A percentile compares a stretch with the other conserved stretches of the same genome.
phyloP scores from a whole-genome alignment of 2,797 vertebrate species.

The Selene dorsalis region DNA sequence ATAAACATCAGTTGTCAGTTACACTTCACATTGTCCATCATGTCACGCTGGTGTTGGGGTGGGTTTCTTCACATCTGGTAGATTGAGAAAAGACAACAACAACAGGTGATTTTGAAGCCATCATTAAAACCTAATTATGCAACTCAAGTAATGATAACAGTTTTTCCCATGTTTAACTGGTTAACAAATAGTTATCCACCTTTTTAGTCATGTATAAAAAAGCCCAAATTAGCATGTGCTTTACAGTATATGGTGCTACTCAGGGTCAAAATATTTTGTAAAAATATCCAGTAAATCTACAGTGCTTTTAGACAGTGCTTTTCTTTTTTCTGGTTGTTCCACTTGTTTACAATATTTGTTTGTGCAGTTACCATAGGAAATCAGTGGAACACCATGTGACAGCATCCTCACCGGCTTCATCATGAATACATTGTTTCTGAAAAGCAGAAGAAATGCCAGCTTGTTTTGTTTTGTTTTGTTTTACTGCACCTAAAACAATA shows the following conservation, averaged over 20 bases:
- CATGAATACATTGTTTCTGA: background rate
- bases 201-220: no score
- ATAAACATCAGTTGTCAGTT: background rate
- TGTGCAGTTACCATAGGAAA: background rate
- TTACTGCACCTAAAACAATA: background rate
- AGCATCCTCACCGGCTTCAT: background rate
- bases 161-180: no score
- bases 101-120: no score
- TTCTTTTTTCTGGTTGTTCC: background rate
- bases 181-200: no score
- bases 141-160: no score
- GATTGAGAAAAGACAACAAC: no score
- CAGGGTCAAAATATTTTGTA: no score
- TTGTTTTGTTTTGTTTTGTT: constrained; percentile 6
- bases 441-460: background rate
- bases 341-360: background rate
- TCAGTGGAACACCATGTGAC: background rate
- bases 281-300: no score
- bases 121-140: no score
- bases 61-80: background rate
- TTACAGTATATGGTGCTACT: no score
- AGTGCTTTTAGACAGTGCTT: background rate
- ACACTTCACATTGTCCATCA: background rate
- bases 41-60: background rate
- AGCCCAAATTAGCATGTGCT: no score